A percentile compares a stretch with the other conserved stretches of the same genome.
Evolutionary conservation across 2,888 invertebrate genomes (phyloP).

Genomic region (Lithosia quadra): DNA sequence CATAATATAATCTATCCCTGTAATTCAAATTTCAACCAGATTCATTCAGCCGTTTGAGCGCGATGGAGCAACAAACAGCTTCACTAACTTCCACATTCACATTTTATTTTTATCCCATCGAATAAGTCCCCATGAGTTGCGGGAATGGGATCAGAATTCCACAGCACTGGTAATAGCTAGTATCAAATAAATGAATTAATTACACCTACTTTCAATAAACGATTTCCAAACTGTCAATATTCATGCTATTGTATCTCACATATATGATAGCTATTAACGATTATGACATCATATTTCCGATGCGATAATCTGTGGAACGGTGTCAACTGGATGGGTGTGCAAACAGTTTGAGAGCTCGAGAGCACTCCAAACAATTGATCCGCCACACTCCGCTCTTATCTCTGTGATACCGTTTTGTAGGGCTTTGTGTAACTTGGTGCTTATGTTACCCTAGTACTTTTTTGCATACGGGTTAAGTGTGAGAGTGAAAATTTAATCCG

Average conservation of each 20-base stretch:
- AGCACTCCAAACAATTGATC: slow-evolving; percentile 51
- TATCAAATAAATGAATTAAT: neutral
- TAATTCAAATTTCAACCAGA: too few species aligned
- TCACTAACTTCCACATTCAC: too few species aligned
- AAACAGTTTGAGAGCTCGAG: slow-evolving; percentile 41
- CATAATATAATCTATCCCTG: too few species aligned
- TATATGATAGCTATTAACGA: slow-evolving; percentile 11
- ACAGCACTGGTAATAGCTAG: too few species aligned
- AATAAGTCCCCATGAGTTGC: too few species aligned
- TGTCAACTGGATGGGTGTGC: slow-evolving; percentile 43
- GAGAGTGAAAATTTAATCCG: neutral
- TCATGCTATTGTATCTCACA: slow-evolving; percentile 2
- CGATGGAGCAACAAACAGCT: too few species aligned
- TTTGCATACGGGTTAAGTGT: neutral
- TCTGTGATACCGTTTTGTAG: slow-evolving; percentile 36
- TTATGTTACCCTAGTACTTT: slow-evolving; percentile 38
- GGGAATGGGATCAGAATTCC: too few species aligned
- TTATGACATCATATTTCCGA: slow-evolving; percentile 20
- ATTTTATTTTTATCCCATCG: too few species aligned
- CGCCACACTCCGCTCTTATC: slow-evolving; percentile 46
- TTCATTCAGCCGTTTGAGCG: too few species aligned
- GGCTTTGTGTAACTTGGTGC: slow-evolving; percentile 22
- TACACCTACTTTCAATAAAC: neutral
- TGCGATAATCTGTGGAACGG: slow-evolving; percentile 32
- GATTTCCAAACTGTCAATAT: neutral